Evolutionary conservation across 2,797 vertebrate species (phyloP), one percentile per base, ranked within the genome.

Genomic region (Sebastes cheni): DNA sequence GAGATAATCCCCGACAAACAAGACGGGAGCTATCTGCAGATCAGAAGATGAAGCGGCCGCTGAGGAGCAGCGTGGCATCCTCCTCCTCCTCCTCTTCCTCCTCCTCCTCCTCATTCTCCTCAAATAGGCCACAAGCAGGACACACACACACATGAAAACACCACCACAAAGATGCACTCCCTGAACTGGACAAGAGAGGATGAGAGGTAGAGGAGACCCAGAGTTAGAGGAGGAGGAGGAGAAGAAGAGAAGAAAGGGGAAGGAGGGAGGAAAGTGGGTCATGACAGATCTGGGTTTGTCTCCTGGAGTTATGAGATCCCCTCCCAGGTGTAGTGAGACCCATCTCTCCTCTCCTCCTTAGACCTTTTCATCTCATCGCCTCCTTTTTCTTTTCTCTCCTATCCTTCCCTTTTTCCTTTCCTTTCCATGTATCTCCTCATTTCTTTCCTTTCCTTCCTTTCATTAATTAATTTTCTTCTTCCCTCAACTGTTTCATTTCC

Each of bases 241-340:
- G 50, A 2, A 52, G 20, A 20, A 52, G 18, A 52, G 50, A 52
- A n/a, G 50, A n/a, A 52, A 50, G 18, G 50, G 20, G 50, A 42
- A 27, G 39, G 67, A 52, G 22, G 25, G 16, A 81, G 72, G 36
- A 80, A 94, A 94, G 90, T 93, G 91, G 94, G 94, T 93, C 92
- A 93, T 79, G 84, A 72, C 85, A 84, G 82, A 79, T 86, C 77
- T 82, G 80, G 88, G 80, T 82, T 86, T 84, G 76, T 81, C 79
- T 84, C 2, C 50, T 65, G 30, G 59, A 81, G 77, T 79, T 85
- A 82, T 84, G 83, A 85, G 62, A n/a, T 80, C 27, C 25, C 67
- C 67, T 86, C 69, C 60, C 61, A 76, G 85, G 81, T 88, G 72
- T 29, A 73, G 60, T 8, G 46, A 72, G 72, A 69, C 23, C 5